Base-by-base conservation (phyloP, 2,113 vertebrate genomes). In the Oryzias curvinotus region DNA sequence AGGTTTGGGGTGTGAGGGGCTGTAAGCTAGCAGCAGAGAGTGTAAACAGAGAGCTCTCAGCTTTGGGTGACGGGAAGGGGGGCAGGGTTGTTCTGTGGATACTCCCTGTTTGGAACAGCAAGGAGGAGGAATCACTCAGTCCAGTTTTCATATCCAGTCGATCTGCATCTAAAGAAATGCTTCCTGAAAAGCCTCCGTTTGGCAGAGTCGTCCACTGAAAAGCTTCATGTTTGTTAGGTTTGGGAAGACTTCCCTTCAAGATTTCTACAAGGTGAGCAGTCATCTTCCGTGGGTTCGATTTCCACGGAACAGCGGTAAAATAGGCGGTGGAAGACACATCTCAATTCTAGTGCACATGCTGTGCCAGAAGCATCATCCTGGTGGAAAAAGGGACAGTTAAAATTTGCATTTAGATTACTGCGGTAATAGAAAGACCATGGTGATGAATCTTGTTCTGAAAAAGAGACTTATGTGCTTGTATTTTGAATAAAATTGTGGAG, bases 331-430 rank as follows among this genome's bases (percentile, higher is more conserved):
- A 52, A 71, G 42, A 66, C 52, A 87, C 81, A 73, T 85, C 82
- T 85, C 83, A 80, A 85, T 87, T 83, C 62, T 55, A 68, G 66
- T 68, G 73, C 74, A 68, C 80, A 82, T 59, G 79, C 85, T 77
- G 80, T 68, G 86, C 87, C 84, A 88, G 68, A 36, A 87, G 82
- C 85, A 69, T 88, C 85, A 79, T 89, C 71, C 64, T 76, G 70
- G 73, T 79, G 62, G 83, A 87, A 78, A 83, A 81, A 72, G 62
- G 75, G 86, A 88, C 86, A 86, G 88, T 82, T 75, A 52, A 75
- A 90, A 93, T 92, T 93, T 92, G 91, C 92, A 93, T 93, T 91
- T 93, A 93, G 90, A 93, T 92, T 85, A 91, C 87, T 82, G 81
- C 82, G 83, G 87, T 92, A 92, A 92, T 91, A 89, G 86, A 88